Conservation (phyloP, 1,140 invertebrate genomes). For the Temnothorax nylanderi region DNA sequence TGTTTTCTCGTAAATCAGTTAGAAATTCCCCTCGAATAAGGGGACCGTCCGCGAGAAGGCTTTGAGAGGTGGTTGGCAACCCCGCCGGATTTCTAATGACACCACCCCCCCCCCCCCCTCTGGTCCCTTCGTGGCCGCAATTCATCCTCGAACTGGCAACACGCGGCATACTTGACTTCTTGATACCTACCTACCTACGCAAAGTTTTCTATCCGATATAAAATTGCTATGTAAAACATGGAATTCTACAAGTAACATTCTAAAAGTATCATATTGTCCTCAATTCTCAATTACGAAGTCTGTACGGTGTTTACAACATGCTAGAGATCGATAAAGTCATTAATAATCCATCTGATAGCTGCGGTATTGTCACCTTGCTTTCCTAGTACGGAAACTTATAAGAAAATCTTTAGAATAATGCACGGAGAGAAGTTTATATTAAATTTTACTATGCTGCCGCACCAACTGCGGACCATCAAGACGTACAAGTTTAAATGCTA, state of each 20-base stretch:
- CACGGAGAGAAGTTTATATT: no score
- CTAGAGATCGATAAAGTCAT: neutral
- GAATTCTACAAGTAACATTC: neutral
- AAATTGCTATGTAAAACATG: neutral
- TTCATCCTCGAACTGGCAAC: conserved; percentile 71
- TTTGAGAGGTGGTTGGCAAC: conserved; percentile 77
- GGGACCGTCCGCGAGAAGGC: conserved; percentile 74
- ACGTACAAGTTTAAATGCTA: no score
- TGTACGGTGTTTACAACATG: neutral
- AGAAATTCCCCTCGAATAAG: conserved; percentile 81
- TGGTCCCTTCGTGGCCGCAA: conserved; percentile 72
- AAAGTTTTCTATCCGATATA: neutral
- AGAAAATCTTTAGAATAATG: neutral
- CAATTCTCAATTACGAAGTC: neutral
- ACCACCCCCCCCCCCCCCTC: conserved; percentile 69
- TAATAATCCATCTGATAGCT: conserved; percentile 45
- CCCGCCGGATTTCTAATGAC: conserved; percentile 82
- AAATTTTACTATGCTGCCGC: no score
- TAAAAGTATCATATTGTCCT: neutral
- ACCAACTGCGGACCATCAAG: no score
- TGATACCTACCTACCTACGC: conserved; percentile 28
- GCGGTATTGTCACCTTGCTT: neutral
- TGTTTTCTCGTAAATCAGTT: conserved; percentile 86
- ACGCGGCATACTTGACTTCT: conserved; percentile 67
- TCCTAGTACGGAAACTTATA: neutral